Percentiles rank a stretch among this genome's conserved stretches.
Evolutionary conservation across 2,797 vertebrate genomes (phyloP).

Genomic region (Channallabes apus): DNA sequence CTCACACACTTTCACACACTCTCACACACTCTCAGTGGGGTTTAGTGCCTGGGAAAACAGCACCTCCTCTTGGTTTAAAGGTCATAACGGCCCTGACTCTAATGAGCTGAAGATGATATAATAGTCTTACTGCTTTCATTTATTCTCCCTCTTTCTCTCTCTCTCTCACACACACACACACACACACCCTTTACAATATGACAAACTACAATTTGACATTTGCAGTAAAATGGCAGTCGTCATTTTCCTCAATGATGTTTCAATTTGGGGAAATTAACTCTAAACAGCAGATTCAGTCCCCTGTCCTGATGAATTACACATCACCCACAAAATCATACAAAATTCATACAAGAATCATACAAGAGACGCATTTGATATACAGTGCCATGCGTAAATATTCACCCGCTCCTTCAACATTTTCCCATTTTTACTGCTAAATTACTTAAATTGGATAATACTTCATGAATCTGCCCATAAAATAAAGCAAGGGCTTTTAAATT

Average conservation of each 20-base stretch:
- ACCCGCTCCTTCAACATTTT: no score
- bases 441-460: background rate
- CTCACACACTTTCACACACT: no score
- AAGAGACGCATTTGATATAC: background rate
- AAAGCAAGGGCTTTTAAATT: background rate
- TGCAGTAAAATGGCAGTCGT: background rate
- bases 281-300: background rate
- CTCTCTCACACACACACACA: no score
- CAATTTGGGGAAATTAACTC: background rate
- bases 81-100: background rate
- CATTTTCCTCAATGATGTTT: background rate
- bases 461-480: background rate
- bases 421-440: background rate
- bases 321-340: background rate
- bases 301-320: background rate
- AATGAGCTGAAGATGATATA: background rate
- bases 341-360: background rate
- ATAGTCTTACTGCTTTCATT: background rate
- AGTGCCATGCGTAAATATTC: background rate
- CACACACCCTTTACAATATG: background rate
- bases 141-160: background rate
- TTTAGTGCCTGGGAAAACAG: conserved; percentile 15
- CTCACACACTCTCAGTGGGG: background rate
- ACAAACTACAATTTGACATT: background rate
- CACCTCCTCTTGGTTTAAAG: conserved; percentile 1